Conservation (phyloP, 2,797 vertebrate genomes). For the Taenioides sp. region DNA sequence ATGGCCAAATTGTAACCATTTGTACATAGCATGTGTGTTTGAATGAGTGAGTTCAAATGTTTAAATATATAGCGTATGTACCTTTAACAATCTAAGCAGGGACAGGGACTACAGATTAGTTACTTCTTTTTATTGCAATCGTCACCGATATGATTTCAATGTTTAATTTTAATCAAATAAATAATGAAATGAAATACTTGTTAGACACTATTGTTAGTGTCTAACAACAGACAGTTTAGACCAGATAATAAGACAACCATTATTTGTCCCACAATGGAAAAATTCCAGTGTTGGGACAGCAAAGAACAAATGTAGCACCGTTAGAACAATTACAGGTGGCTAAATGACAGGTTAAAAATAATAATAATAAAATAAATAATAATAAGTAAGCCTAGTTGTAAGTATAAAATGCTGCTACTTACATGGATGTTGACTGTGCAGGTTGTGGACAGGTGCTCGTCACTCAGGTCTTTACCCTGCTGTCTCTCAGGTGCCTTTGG, state of each 20-base stretch:
- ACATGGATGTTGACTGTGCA: constrained; percentile 44
- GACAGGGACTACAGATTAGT: no score
- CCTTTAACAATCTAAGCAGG: neutral
- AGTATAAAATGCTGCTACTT: constrained; percentile 39
- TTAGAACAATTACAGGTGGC: no score
- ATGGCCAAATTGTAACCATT: neutral
- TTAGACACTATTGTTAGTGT: no score
- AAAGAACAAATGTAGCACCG: neutral
- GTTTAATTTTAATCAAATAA: no score
- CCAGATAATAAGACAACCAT: no score
- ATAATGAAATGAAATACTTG: no score
- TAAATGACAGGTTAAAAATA: no score
- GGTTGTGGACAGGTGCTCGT: constrained; percentile 25
- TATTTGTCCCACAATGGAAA: no score
- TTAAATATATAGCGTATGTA: neutral
- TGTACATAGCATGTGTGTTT: neutral
- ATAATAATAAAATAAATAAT: neutral
- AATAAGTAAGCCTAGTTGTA: neutral
- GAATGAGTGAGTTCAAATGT: neutral
- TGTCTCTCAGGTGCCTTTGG: constrained; percentile 62
- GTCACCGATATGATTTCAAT: no score
- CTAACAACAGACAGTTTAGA: no score
- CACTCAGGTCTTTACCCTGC: constrained; percentile 13
- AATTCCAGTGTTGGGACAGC: no score
- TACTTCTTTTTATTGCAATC: no score